phyloP scores from a whole-genome alignment of 2,113 vertebrate genomes.

The Odontesthes bonariensis region DNA sequence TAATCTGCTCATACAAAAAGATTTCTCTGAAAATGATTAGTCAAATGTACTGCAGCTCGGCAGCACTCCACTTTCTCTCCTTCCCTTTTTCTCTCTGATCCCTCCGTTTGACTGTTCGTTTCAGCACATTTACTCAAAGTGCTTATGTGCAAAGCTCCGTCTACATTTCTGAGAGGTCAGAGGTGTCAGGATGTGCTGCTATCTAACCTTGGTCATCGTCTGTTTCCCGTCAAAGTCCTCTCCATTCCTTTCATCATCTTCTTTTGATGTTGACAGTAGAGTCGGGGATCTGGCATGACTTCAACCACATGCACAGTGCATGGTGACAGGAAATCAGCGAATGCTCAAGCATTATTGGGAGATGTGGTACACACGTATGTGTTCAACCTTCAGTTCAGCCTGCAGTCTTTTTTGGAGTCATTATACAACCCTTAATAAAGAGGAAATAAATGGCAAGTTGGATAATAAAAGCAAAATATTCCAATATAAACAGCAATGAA shows the following conservation, averaged over 20 bases:
- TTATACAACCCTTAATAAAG: too few species aligned
- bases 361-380: background rate
- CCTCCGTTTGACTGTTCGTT: conserved; percentile 15
- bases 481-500: too few species aligned
- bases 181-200: conserved; percentile 27
- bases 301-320: background rate
- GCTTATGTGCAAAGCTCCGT: conserved; percentile 1
- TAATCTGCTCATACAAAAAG: conserved; percentile 34
- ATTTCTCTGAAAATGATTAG: conserved; percentile 54
- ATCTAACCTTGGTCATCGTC: conserved; percentile 45
- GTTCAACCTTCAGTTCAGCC: background rate
- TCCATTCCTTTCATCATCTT: conserved; percentile 24
- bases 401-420: too few species aligned
- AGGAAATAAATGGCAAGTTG: too few species aligned
- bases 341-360: background rate
- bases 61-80: background rate
- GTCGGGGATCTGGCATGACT: background rate
- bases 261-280: conserved; percentile 29
- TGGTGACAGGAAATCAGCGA: background rate
- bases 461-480: too few species aligned
- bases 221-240: conserved; percentile 23
- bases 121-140: conserved; percentile 20
- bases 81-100: conserved; percentile 1
- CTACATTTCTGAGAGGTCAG: conserved; percentile 6
- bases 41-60: conserved; percentile 58